phyloP scores from a whole-genome alignment of 2,113 vertebrate genomes.

The Psophia crepitans region DNA sequence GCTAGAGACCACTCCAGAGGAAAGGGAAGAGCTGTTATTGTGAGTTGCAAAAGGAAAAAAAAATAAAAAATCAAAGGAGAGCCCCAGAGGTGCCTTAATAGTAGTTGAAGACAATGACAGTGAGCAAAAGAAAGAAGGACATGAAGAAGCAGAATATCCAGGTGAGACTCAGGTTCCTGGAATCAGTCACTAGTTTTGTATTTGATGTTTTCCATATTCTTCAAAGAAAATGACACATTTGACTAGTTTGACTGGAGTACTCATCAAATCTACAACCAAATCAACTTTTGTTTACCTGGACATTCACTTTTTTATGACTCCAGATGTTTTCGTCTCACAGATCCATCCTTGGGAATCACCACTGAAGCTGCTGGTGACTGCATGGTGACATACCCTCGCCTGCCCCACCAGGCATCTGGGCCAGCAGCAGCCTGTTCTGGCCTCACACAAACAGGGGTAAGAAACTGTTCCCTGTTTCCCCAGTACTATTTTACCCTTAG shows the following conservation, averaged over 20 bases:
- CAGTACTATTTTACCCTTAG: neutral
- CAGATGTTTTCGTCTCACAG: neutral
- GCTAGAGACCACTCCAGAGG: neutral
- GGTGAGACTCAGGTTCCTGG: neutral
- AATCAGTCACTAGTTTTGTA: neutral
- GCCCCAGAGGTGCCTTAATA: neutral
- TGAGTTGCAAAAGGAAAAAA: neutral
- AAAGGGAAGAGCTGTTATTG: neutral
- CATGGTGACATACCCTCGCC: neutral
- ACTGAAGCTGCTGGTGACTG: neutral
- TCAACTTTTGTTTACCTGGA: neutral
- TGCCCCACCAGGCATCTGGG: neutral
- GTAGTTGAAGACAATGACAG: neutral
- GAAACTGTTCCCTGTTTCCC: neutral
- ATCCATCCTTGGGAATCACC: fast-evolving
- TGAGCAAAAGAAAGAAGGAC: neutral
- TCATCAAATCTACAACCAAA: neutral
- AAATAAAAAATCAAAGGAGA: neutral
- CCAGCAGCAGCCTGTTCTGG: neutral
- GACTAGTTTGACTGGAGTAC: neutral
- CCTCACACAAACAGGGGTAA: neutral
- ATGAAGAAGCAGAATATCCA: neutral
- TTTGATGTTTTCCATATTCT: neutral
- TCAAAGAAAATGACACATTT: neutral
- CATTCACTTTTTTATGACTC: neutral